Conservation (phyloP, 2,113 vertebrate genomes). For the Empidonax traillii region DNA sequence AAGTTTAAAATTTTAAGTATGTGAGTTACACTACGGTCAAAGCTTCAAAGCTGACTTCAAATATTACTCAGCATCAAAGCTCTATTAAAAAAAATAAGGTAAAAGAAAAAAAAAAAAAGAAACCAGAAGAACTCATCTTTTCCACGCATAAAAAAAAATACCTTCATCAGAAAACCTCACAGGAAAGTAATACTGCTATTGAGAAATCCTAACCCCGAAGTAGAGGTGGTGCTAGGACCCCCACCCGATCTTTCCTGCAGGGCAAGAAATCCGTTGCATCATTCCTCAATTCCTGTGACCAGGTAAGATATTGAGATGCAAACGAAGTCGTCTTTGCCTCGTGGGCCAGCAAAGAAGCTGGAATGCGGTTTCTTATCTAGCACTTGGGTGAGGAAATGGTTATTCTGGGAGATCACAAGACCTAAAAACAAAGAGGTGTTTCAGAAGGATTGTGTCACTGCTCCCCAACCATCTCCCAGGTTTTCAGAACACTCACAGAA, state of each 20-base stretch:
- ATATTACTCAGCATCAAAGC: background rate
- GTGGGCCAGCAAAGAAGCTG: background rate
- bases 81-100: background rate
- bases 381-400: constrained; percentile 14
- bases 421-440: constrained; percentile 28
- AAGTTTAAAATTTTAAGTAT: background rate
- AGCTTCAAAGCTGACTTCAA: background rate
- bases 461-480: background rate
- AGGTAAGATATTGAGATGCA: constrained; percentile 37
- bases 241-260: background rate
- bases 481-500: background rate
- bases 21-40: background rate
- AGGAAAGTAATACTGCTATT: background rate
- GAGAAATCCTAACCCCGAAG: background rate
- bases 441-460: background rate
- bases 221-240: background rate
- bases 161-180: background rate
- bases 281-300: background rate
- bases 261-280: constrained; percentile 21
- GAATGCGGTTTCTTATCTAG: constrained; percentile 57
- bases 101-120: background rate
- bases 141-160: background rate
- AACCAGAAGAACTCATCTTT: fast-evolving
- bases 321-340: background rate
- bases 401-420: constrained; percentile 44